Conservation (phyloP, 2,888 invertebrate species). For the Tiphia femorata region DNA sequence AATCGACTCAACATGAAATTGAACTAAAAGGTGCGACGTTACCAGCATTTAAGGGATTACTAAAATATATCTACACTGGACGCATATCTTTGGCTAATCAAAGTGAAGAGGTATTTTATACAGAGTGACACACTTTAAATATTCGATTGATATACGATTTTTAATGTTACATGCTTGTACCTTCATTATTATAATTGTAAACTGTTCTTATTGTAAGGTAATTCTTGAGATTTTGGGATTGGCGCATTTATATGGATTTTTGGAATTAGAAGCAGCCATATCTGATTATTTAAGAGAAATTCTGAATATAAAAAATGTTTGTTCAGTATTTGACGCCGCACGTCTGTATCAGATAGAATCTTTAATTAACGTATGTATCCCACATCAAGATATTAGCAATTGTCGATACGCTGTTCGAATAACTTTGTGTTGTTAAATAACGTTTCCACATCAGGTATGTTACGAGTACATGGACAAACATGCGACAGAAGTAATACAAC, state of each 20-base stretch:
- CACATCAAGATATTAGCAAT: no score
- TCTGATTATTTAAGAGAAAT: slow-evolving; percentile 93
- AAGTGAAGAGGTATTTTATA: slow-evolving; percentile 69
- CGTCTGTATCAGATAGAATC: slow-evolving; percentile 76
- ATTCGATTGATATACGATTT: neutral
- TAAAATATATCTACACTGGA: slow-evolving; percentile 97
- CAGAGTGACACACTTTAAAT: neutral
- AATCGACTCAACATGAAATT: slow-evolving; percentile 83
- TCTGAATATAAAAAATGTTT: slow-evolving; percentile 89
- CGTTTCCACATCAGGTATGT: slow-evolving; percentile 75
- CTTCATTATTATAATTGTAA: slow-evolving; percentile 2
- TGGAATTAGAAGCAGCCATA: slow-evolving; percentile 89
- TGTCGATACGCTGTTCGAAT: no score
- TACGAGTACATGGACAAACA: slow-evolving; percentile 92
- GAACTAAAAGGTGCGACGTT: slow-evolving; percentile 86
- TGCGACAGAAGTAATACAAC: slow-evolving; percentile 85
- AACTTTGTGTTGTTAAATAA: no score
- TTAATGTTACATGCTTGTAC: neutral
- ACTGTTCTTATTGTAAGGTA: slow-evolving; percentile 55
- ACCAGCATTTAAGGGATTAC: slow-evolving; percentile 87
- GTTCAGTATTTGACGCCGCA: slow-evolving; percentile 94
- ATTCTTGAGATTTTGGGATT: slow-evolving; percentile 78
- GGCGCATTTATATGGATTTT: slow-evolving; percentile 96
- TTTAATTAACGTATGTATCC: slow-evolving; percentile 70
- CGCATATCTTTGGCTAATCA: slow-evolving; percentile 74